These are phyloP conservation scores for Cantharis nigra DNA, from an alignment of 2,888 invertebrate species.

Conservation along the genomic window DNA sequence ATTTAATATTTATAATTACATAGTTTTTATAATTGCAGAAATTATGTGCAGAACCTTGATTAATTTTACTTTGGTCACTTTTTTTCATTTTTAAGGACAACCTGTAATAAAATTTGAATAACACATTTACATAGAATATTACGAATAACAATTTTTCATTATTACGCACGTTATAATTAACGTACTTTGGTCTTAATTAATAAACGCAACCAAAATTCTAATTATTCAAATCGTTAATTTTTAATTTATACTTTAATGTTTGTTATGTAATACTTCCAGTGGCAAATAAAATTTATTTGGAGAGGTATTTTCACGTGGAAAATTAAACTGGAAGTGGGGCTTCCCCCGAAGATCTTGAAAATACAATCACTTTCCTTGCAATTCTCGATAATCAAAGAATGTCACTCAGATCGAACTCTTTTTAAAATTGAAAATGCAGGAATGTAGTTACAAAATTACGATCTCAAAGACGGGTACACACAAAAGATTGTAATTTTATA, in stretches of 20 bases:
- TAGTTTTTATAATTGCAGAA: constrained; percentile 12
- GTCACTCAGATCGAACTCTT: neutral
- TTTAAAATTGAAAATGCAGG: neutral
- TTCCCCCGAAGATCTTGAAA: neutral
- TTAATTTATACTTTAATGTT: neutral
- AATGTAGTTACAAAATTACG: neutral
- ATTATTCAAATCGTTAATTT: neutral
- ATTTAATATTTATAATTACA: constrained; percentile 24
- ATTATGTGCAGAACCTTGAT: constrained; percentile 17
- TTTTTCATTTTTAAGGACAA: constrained; percentile 19
- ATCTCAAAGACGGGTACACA: neutral
- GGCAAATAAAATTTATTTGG: neutral
- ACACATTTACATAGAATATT: neutral
- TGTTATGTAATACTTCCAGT: neutral
- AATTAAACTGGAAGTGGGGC: neutral
- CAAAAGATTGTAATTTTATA: constrained; percentile 3
- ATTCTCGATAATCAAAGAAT: neutral
- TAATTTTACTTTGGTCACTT: constrained; percentile 22
- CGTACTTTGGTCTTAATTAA: neutral
- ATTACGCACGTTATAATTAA: neutral
- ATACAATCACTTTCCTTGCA: neutral
- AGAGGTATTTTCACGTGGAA: neutral
- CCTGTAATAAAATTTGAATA: constrained; percentile 18
- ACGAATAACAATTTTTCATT: neutral
- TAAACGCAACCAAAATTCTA: neutral